Percentiles rank a stretch among this genome's conserved stretches.
phyloP scores from a whole-genome alignment of 35 echinoderm and acorn worm genomes.

The Stichopus chloronotus region DNA sequence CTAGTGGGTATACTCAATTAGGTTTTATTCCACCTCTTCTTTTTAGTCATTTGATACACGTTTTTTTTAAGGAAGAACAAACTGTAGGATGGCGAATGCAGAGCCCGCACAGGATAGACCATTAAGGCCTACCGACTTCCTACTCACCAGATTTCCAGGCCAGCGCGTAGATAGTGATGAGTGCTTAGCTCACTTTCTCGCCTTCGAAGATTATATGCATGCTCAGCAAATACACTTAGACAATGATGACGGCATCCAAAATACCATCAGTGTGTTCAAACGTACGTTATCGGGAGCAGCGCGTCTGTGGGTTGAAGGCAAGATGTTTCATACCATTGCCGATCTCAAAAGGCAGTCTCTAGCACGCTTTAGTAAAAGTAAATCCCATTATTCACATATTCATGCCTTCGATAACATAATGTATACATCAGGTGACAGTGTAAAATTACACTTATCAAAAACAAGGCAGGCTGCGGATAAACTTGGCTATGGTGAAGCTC shows the following conservation, averaged over 20 bases:
- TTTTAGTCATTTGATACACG: neutral
- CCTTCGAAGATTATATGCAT: neutral
- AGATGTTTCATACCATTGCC: neutral
- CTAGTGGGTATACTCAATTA: neutral
- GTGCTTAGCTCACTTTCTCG: neutral
- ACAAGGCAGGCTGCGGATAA: neutral
- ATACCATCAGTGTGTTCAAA: neutral
- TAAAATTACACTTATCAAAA: neutral
- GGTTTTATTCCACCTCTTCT: neutral
- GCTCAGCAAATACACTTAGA: neutral
- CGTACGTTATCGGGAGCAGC: neutral
- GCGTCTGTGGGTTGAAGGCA: neutral
- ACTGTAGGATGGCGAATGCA: neutral
- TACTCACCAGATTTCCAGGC: neutral
- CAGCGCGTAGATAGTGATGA: neutral
- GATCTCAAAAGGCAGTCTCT: neutral
- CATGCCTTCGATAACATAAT: neutral
- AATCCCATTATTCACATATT: neutral
- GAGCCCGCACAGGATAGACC: slow-evolving; percentile 6
- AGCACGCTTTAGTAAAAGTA: neutral
- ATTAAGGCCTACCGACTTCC: neutral
- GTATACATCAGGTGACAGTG: neutral
- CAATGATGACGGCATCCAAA: neutral
- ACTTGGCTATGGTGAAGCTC: neutral
- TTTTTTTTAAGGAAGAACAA: neutral